phyloP scores from a whole-genome alignment of 2,113 vertebrate genomes.

The Tapirus terrestris region DNA sequence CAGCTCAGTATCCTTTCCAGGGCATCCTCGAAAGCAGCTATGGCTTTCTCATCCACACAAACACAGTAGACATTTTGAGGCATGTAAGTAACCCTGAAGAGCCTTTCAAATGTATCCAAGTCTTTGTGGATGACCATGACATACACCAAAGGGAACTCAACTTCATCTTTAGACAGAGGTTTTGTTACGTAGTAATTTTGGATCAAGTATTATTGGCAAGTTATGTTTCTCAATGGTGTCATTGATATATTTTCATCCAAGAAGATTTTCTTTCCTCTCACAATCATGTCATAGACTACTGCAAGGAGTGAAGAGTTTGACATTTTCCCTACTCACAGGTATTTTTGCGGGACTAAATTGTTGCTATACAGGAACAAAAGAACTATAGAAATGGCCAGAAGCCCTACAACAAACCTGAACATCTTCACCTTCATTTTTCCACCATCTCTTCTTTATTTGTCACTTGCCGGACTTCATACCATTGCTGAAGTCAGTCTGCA shows the following conservation, averaged over 20 bases:
- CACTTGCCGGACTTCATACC: background rate
- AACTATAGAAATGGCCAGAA: background rate
- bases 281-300: background rate
- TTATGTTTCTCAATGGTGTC: background rate
- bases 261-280: background rate
- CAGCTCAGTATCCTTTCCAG: constrained; percentile 56
- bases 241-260: background rate
- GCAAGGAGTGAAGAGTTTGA: background rate
- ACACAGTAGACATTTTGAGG: constrained; percentile 80
- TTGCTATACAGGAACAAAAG: background rate
- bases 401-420: background rate
- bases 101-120: constrained; percentile 61
- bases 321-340: background rate
- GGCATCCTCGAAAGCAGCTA: background rate
- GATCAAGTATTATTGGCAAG: background rate
- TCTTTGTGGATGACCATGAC: constrained; percentile 73
- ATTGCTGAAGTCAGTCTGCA: background rate
- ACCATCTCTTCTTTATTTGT: background rate
- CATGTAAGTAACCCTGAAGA: constrained; percentile 74
- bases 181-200: constrained; percentile 52
- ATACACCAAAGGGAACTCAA: constrained; percentile 65
- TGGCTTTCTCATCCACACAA: constrained; percentile 72
- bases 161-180: constrained; percentile 62
- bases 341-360: background rate
- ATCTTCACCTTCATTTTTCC: background rate